Base-by-base conservation (phyloP, 2,888 invertebrate species). In the Kryphioiulus occultus region DNA sequence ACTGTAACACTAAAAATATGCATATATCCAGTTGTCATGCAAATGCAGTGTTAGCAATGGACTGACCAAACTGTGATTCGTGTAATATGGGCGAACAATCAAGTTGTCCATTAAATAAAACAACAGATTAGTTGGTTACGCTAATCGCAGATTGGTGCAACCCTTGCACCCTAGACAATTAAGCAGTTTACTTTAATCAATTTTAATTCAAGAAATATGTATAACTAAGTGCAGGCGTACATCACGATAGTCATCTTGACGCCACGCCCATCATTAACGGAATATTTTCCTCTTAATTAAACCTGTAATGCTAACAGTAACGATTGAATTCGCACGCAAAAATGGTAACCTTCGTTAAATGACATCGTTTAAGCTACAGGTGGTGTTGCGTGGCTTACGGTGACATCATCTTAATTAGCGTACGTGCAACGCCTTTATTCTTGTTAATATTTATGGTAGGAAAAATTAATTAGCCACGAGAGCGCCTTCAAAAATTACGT, bases 371-470 rank as follows among this genome's bases (percentile, higher is more conserved):
- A 59, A 68, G 68, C 68, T n/a, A 68, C 68, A 68, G 26, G 68
- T 68, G 53, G 5, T 59, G 53, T 59, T n/a, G n/a, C 53, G 5
- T 68, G 0, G 10, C 26, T 26, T 68, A 68, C 10, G 4, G 68
- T 26, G 68, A 68, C 68, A 68, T 68, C 26, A 68, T 22, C 68
- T 68, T 68, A 22, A 68, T 68, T 68, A 68, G 68, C 22, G 68
- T 26, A 26, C 68, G 68, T 68, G 68, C 68, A 68, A 68, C 68
- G 68, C 68, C 68, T 68, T 22, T 68, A 68, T 10, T 68, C 68
- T 17, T n/a, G 22, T 68, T 26, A 68, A 68, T 68, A 44, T 44
- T 44, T 44, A 44, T 44, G 12, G 44, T 9, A 68, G 68, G 68
- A 22, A 68, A 68, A 68, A 68, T 68, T 68, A 68, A 68, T 68